Evolutionary conservation across 2,888 invertebrate species (phyloP), one percentile per base, ranked within the genome.

Genomic region (Strigamia transsilvanica): DNA sequence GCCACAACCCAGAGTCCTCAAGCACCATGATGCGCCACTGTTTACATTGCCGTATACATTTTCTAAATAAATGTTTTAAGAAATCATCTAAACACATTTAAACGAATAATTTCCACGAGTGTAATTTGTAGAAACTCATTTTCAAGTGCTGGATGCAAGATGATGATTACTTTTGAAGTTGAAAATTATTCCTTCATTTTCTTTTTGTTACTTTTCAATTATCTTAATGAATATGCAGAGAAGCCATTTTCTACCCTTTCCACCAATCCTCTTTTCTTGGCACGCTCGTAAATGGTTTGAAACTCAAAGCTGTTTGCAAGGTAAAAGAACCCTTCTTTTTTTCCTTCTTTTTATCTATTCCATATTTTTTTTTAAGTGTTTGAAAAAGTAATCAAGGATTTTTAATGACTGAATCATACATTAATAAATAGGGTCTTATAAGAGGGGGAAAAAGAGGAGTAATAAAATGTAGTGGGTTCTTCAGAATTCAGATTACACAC

Each of bases 161-260:
- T 23, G 21, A 66, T 66, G 61, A 66, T 66, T 66, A 66, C 61
- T 66, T 66, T 66, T 66, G 21, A 66, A 66, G 61, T 66, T 66
- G 61, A 66, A 66, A 66, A 66, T 66, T 66, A 66, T 66, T 66
- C 61, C 61, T 66, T 23, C 61, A 66, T 66, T 18, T 66, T 66
- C 61, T 66, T 66, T 66, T 66, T 66, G 61, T 66, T 66, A 66
- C 61, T 66, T 66, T 66, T 66, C 61, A 66, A 66, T 66, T 66
- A 66, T 66, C 61, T 66, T 66, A 66, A 66, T 66, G 61, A 66
- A 66, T 66, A 66, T 66, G 61, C 61, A 66, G 61, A 66, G 21
- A 12, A 66, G 21, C 61, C 61, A 66, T 66, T 66, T 23, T 66
- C 61, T 66, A 46, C 46, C 12, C n/a, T 46, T 46, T 46, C 46